phyloP scores from a whole-genome alignment of 2,888 invertebrate species.

The Lochmaea crataegi region DNA sequence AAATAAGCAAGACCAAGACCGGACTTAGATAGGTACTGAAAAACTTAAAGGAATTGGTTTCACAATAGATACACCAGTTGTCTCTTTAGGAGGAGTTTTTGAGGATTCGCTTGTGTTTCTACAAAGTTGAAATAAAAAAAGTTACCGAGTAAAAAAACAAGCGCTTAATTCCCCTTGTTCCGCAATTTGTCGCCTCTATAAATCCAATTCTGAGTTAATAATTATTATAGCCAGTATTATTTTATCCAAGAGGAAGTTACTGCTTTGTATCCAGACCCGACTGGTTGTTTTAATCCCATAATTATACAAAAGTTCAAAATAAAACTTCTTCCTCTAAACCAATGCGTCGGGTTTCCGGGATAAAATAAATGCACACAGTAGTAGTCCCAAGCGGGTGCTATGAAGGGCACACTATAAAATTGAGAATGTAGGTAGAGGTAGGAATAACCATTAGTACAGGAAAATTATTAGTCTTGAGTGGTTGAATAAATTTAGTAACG shows the following conservation, averaged over 20 bases:
- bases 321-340: slow-evolving; percentile 38
- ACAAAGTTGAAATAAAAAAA: no score
- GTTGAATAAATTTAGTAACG: neutral
- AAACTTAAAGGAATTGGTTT: no score
- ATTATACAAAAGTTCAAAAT: slow-evolving; percentile 51
- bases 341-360: slow-evolving; percentile 22
- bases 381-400: slow-evolving; percentile 2
- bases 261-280: slow-evolving; percentile 10
- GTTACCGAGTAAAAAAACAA: no score
- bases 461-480: neutral
- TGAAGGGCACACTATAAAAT: slow-evolving; percentile 9
- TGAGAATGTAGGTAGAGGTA: neutral
- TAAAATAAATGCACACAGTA: neutral
- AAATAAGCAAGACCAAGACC: no score
- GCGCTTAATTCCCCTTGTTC: neutral
- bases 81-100: no score
- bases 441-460: neutral
- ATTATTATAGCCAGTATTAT: neutral
- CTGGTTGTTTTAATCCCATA: slow-evolving; percentile 47
- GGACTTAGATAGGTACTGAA: no score
- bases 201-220: neutral
- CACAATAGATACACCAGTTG: no score
- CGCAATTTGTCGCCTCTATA: neutral
- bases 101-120: no score
- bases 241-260: slow-evolving; percentile 2